phyloP scores from a whole-genome alignment of 2,797 vertebrate genomes.

The Podarcis lilfordi region DNA sequence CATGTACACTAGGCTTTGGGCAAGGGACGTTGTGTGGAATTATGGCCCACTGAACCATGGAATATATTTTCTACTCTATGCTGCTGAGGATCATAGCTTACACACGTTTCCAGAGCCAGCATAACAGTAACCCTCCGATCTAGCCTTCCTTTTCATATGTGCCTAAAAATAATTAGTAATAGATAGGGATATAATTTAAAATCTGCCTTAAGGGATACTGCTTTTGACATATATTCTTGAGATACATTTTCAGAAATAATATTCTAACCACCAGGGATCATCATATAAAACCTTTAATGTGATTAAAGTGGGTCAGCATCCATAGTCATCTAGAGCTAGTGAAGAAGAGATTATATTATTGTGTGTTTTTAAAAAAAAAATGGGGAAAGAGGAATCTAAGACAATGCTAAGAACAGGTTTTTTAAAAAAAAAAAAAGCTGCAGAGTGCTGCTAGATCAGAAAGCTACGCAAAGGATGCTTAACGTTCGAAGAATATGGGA shows the following conservation, averaged over 20 bases:
- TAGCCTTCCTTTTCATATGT: neutral
- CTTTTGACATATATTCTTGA: neutral
- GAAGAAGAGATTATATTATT: neutral
- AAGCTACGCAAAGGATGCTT: neutral
- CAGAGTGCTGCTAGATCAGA: neutral
- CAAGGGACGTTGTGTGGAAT: neutral
- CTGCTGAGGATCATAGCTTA: neutral
- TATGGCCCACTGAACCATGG: neutral
- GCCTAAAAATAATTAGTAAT: neutral
- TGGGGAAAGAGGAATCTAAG: neutral
- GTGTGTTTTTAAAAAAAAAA: neutral
- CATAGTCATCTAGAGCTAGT: neutral
- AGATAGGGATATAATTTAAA: neutral
- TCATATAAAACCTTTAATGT: neutral
- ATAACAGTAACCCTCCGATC: neutral
- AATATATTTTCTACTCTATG: neutral
- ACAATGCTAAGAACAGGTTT: neutral
- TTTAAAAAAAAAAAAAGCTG: neutral
- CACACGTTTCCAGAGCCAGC: neutral
- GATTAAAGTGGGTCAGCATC: neutral
- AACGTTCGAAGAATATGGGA: neutral
- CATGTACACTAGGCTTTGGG: neutral
- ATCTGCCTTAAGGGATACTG: neutral
- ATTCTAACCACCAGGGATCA: neutral
- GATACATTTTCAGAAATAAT: neutral